Evolutionary conservation across 2,888 invertebrate genomes (phyloP), one percentile per base, ranked within the genome.

Genomic region (Kryphioiulus occultus): DNA sequence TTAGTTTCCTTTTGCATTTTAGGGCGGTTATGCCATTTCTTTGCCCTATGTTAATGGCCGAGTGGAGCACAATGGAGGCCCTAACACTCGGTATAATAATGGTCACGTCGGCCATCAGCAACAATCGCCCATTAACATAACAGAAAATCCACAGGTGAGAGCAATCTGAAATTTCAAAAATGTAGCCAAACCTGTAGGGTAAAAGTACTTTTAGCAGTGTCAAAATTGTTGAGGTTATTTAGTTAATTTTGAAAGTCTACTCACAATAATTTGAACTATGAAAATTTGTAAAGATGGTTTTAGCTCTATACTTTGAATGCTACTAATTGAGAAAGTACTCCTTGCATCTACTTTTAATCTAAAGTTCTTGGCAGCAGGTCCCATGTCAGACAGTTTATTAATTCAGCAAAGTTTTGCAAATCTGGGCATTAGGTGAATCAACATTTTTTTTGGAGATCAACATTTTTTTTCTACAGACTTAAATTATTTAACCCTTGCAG

Each of bases 61-160:
- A 47, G 88, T 59, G 44, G 85, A 87, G 82, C 44, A 32, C 17
- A 88, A 88, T 44, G 87, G 88, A n/a, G 82, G 39, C 39, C 35
- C 84, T 44, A 53, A 32, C 39, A 83, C 30, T 84, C 53, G 85
- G 12, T 68, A 47, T 59, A 59, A 32, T 53, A 89, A 89, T 86
- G 88, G 89, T 26, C 89, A 88, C 47, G 87, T 44, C 2, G 85
- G 86, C 44, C 85, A 87, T 35, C 59, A 88, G 42, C 88, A 32
- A 87, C 30, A 88, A 35, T 39, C 59, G 39, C 87, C 85, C 39
- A 88, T 88, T 35, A 88, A 89, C 59, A 89, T 89, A 42, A 89
- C 86, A 59, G 88, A 87, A 85, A 89, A 89, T 86, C 89, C 89
- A 26, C 89, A 89, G 88, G 89, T 89, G 88, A 88, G 68, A 78